These are phyloP conservation scores for Lapara coniferarum DNA, from an alignment of 2,888 invertebrate genomes.

Conservation along the genomic window DNA sequence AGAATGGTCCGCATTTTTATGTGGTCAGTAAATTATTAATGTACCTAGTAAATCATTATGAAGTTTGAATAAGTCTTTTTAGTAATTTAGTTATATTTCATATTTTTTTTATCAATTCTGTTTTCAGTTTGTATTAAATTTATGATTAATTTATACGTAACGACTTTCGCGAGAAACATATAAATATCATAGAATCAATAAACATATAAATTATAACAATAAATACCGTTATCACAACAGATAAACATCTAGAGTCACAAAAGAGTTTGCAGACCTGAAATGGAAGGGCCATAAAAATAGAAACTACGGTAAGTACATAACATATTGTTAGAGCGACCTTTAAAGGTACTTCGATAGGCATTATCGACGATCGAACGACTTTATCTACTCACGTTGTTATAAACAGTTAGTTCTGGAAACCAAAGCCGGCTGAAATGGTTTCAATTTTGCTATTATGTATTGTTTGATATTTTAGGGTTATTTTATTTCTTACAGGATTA, in stretches of 20 bases:
- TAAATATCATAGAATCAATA: neutral
- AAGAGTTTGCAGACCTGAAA: constrained; percentile 18
- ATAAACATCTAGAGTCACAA: constrained; percentile 16
- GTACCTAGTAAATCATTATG: neutral
- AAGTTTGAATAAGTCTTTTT: neutral
- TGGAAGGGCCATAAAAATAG: constrained; percentile 29
- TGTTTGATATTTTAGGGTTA: neutral
- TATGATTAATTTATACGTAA: too few relatives aligned
- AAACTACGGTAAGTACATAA: constrained; percentile 36
- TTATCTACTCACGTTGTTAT: constrained; percentile 62
- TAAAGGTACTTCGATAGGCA: constrained; percentile 54
- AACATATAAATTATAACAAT: constrained; percentile 12
- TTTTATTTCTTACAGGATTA: neutral
- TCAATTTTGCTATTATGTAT: constrained; percentile 48
- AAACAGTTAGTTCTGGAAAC: constrained; percentile 60
- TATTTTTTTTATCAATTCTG: neutral
- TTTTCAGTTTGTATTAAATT: neutral
- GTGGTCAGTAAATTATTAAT: neutral
- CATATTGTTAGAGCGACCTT: constrained; percentile 46
- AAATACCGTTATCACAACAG: constrained; percentile 15
- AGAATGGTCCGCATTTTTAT: constrained; percentile 4
- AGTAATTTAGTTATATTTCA: neutral
- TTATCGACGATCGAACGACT: constrained; percentile 57
- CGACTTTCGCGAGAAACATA: neutral
- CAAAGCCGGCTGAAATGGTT: constrained; percentile 47